Evolutionary conservation across 2,888 invertebrate genomes (phyloP).

Genomic region (Drosophila lutescens): DNA sequence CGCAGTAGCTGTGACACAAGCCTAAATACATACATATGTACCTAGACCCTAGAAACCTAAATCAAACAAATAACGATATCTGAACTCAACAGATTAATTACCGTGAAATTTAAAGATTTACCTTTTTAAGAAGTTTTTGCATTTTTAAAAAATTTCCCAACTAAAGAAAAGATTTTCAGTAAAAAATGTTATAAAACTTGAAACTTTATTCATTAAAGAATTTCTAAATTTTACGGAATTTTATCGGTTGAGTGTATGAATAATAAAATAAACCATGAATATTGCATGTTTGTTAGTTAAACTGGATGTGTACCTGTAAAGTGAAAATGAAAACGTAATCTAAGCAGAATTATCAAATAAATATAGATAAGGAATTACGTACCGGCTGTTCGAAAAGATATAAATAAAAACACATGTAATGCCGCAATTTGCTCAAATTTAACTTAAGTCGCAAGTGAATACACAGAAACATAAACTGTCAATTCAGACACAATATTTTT

Average conservation of each 20-base stretch:
- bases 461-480: constrained; percentile 51
- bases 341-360: constrained; percentile 61
- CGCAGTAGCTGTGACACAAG: constrained; percentile 73
- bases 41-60: constrained; percentile 35
- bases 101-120: background rate
- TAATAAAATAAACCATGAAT: constrained; percentile 48
- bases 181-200: too few relatives aligned
- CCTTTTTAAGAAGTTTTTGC: too few relatives aligned
- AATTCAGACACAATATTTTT: constrained; percentile 57
- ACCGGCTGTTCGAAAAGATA: constrained; percentile 65
- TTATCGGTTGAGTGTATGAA: background rate
- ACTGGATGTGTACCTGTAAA: constrained; percentile 67
- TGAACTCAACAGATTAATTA: background rate
- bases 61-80: constrained; percentile 18
- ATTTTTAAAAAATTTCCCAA: background rate
- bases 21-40: constrained; percentile 48
- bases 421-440: constrained; percentile 61
- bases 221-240: background rate
- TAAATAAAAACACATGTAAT: constrained; percentile 35
- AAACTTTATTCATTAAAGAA: background rate
- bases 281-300: constrained; percentile 71
- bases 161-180: too few relatives aligned
- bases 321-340: constrained; percentile 7
- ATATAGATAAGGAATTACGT: constrained; percentile 58
- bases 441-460: constrained; percentile 36